These are phyloP conservation scores for Drosophila macrothrix DNA, from an alignment of 2,888 invertebrate species.

Conservation along the genomic window DNA sequence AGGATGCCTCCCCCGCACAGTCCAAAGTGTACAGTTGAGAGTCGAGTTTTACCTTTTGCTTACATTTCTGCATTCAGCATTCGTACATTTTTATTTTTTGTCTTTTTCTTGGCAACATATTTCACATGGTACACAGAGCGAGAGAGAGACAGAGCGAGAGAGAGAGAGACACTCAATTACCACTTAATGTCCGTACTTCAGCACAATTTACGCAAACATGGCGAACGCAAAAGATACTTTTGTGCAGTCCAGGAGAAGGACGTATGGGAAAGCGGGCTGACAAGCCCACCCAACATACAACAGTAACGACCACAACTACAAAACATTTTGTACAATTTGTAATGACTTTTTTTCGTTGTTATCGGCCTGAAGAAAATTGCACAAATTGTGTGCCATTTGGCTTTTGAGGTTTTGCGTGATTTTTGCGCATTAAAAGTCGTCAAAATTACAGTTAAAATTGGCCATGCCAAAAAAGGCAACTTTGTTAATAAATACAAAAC, in stretches of 20 bases:
- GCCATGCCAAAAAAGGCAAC: background rate
- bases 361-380: constrained; percentile 52
- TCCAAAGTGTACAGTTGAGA: background rate
- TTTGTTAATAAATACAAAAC: background rate
- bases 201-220: constrained; percentile 76
- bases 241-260: constrained; percentile 1
- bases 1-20: constrained; percentile 8
- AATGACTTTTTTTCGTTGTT: constrained; percentile 52
- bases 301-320: constrained; percentile 23
- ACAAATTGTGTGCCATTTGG: constrained; percentile 43
- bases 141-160: constrained; percentile 13
- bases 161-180: constrained; percentile 66
- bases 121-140: constrained; percentile 51
- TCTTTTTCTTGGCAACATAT: constrained; percentile 35
- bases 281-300: constrained; percentile 3
- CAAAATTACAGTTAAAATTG: constrained; percentile 35
- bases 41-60: constrained; percentile 20
- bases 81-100: background rate
- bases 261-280: background rate
- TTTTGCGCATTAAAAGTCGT: constrained; percentile 49
- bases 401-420: constrained; percentile 59
- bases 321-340: constrained; percentile 59
- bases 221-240: constrained; percentile 28
- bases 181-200: constrained; percentile 75
- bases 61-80: constrained; percentile 32